These are phyloP conservation scores for Eucidaris tribuloides DNA, from an alignment of 35 echinoderm and acorn worm genomes.

Conservation along the genomic window DNA sequence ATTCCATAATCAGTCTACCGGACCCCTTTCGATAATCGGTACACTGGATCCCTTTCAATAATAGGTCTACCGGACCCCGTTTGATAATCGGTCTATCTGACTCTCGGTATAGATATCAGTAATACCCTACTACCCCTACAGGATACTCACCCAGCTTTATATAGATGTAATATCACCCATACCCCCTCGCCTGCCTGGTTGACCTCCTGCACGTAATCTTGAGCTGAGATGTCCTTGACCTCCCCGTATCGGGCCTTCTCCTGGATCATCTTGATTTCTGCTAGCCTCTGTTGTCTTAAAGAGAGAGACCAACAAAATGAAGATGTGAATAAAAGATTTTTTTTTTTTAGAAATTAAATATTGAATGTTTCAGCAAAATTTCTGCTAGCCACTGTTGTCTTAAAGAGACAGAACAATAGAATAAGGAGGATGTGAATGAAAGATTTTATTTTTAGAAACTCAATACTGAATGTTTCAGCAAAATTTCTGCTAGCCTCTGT, in stretches of 20 bases:
- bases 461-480: conserved; percentile 82
- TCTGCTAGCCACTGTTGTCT: conserved; percentile 85
- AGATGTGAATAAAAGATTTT: neutral
- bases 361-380: too few relatives aligned
- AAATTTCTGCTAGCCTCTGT: conserved; percentile 93
- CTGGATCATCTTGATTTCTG: conserved; percentile 91
- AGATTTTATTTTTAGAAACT: too few relatives aligned
- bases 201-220: conserved; percentile 89
- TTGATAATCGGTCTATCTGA: too few relatives aligned
- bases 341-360: too few relatives aligned
- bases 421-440: too few relatives aligned
- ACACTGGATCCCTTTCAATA: too few relatives aligned
- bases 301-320: neutral
- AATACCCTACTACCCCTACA: too few relatives aligned
- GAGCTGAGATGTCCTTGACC: conserved; percentile 87
- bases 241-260: conserved; percentile 73
- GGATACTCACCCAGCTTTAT: conserved; percentile 75
- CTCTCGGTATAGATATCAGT: too few relatives aligned
- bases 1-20: too few relatives aligned
- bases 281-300: conserved; percentile 87
- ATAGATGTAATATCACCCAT: conserved; percentile 88
- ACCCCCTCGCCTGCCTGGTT: conserved; percentile 92
- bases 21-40: too few relatives aligned
- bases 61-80: too few relatives aligned
- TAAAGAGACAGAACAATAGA: too few relatives aligned